Base-by-base conservation (phyloP, 2,888 invertebrate genomes). In the Spisula solida region DNA sequence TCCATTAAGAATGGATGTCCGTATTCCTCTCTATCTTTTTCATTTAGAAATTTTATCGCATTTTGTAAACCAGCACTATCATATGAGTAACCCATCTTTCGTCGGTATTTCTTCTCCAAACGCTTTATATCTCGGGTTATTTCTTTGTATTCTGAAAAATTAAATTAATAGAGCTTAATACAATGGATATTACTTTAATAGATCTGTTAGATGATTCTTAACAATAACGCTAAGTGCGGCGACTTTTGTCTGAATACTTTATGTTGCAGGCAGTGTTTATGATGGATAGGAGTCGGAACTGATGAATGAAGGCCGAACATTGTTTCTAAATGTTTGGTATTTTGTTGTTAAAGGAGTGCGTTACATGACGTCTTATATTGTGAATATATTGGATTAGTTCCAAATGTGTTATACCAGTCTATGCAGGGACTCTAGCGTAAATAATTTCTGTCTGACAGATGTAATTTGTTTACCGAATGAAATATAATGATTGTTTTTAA, bases 41-140 rank as follows among this genome's bases (percentile, higher is more conserved):
- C 96, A 90, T 96, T 96, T 78, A 96, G 91, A 85, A 95, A 93
- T 86, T 93, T 91, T 47, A 95, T 92, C 81, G 94, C 94, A 51
- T 92, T 89, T 80, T 92, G 92, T 75, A 94, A 90, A 48, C 93
- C 92, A 47, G 83, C 83, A 82, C 87, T 90, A 51, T 93, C 91
- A 18, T 90, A 91, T 18, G 87, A 89, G 79, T 88, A 89, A 75
- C 81, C 87, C 6, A 85, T 86, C 83, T 89, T 90, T 41, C 86
- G 88, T 60, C 90, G 79, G 47, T 91, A 90, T 86, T 88, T 90
- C 84, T 84, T 89, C 87, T 94, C 94, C 41, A 92, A 91, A 48
- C 92, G 82, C 70, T 92, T 80, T 51, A 94, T 93, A 48, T 95
- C 95, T 82, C 93, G 92, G 79, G 94, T 94, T 60, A 95, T 94